These are phyloP conservation scores for Orientallactaga bullata DNA, from an alignment of 2,113 vertebrate species.

Conservation along the genomic window DNA sequence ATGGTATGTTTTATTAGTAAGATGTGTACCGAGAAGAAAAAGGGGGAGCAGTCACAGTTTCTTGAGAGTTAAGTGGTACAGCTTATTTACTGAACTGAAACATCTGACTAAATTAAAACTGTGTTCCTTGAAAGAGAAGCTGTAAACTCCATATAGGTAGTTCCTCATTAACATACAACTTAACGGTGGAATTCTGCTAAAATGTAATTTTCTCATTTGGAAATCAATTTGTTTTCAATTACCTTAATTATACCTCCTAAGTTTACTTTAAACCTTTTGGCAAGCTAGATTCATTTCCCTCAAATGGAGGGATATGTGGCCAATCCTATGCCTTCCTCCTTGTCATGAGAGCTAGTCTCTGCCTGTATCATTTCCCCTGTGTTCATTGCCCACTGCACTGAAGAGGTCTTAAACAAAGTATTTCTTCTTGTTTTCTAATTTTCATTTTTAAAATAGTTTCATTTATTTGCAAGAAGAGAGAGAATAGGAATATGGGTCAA, in stretches of 20 bases:
- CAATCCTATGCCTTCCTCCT: background rate
- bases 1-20: background rate
- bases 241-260: slow-evolving; percentile 45
- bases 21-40: background rate
- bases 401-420: background rate
- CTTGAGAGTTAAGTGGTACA: slow-evolving; percentile 7
- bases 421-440: background rate
- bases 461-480: too few species aligned
- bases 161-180: slow-evolving; percentile 57
- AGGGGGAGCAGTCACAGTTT: background rate
- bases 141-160: slow-evolving; percentile 20
- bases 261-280: slow-evolving; percentile 12
- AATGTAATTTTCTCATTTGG: slow-evolving; percentile 72
- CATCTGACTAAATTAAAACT: slow-evolving; percentile 51
- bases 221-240: slow-evolving; percentile 63
- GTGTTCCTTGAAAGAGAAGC: slow-evolving; percentile 43
- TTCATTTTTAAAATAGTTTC: too few species aligned
- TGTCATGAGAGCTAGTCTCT: background rate
- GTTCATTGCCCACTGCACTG: background rate
- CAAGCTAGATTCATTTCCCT: background rate
- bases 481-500: too few species aligned
- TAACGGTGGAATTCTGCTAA: slow-evolving; percentile 51
- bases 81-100: slow-evolving; percentile 7
- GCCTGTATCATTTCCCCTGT: background rate
- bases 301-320: background rate